Evolutionary conservation across 2,113 vertebrate genomes (phyloP).

Genomic region (Egretta garzetta): DNA sequence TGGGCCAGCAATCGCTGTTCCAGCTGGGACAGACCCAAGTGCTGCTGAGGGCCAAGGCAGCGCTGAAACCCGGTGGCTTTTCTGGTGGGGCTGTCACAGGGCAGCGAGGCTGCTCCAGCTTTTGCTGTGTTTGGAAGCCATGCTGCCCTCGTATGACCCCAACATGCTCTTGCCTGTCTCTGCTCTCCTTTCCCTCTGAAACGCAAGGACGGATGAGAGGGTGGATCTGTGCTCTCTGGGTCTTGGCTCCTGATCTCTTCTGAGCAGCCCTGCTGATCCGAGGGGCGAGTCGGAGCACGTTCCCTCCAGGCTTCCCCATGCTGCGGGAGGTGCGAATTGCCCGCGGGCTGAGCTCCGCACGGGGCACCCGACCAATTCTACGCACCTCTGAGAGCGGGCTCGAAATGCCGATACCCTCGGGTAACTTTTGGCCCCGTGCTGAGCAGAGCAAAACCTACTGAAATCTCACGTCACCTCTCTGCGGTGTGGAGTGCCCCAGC

Average conservation of each 20-base stretch:
- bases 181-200: not conserved
- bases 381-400: not conserved
- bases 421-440: accelerated
- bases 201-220: not conserved
- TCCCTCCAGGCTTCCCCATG: not conserved
- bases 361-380: not conserved
- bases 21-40: not conserved
- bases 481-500: not conserved
- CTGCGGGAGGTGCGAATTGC: not conserved
- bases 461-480: not conserved
- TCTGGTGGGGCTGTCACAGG: not conserved
- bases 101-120: not conserved
- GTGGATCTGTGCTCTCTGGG: not conserved
- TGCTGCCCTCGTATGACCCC: not conserved
- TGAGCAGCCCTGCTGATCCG: not conserved
- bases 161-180: not conserved
- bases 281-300: not conserved
- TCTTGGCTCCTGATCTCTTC: not conserved
- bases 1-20: not conserved
- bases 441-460: not conserved
- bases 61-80: not conserved
- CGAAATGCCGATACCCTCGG: not conserved
- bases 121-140: not conserved
- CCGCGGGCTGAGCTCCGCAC: not conserved
- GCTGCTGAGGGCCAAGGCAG: not conserved